Base-by-base conservation (phyloP, 2,888 invertebrate species). In the Platycheirus rosarum region DNA sequence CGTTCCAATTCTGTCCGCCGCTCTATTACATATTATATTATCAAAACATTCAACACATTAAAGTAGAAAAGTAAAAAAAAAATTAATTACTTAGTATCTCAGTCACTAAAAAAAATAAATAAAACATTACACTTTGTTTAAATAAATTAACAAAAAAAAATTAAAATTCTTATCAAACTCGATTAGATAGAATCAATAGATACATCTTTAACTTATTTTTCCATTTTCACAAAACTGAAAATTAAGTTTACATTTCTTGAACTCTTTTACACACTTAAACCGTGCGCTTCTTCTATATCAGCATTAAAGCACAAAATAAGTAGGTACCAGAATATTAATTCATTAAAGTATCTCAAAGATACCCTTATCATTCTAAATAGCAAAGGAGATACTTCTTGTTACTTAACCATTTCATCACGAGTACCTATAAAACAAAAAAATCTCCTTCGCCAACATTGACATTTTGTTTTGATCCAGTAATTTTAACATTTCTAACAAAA, bases 1-100 rank as follows among this genome's bases (percentile, higher is more conserved):
- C 91, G 91, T 91, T 91, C 91, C 91, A 91, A 90, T 88, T 90
- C 90, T 90, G 89, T 90, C 91, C 90, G 91, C 90, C 89, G 90
- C 87, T 88, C 85, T 86, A 85, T 84, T 85, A 85, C 86, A 88
- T 86, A 88, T 87, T 87, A 79, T 84, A 82, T 85, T 73, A 85
- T 79, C 80, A 85, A 57, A 82, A 86, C 71, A 82, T 84, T 84
- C 84, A 84, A 84, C 78, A 86, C 85, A 77, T 68, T 11, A 74
- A 57, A 73, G 74, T 62, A 75, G 78, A 60, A 75, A 68, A 73
- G 42, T 57, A 53, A 57, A 84, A 69, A 68, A 69, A 26, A 57
- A 55, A 48, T 53, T 55, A 60, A 77, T 57, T 23, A 40, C 3
- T 35, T 7, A 53, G 11, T 46, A 44, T 29, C 23, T 63, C 48